These are phyloP conservation scores for Drosophila ambigua DNA, from an alignment of 1,140 invertebrate genomes.

Conservation along the genomic window DNA sequence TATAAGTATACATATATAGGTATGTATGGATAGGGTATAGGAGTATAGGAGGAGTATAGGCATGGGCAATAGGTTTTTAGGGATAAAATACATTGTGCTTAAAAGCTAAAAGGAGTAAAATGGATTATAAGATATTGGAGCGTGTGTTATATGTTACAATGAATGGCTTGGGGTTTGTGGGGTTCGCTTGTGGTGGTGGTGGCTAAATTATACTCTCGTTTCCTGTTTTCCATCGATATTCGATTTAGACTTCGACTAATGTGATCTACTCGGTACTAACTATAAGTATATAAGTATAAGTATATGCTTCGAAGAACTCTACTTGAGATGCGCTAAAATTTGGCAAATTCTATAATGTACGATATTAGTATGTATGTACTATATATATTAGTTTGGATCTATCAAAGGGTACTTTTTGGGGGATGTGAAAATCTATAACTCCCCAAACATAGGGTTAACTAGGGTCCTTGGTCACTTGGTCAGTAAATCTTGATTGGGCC, in stretches of 20 bases:
- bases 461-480: slow-evolving; percentile 72
- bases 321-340: slow-evolving; percentile 67
- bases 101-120: slow-evolving; percentile 40
- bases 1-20: slow-evolving; percentile 22
- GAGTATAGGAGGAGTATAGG: background rate
- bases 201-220: slow-evolving; percentile 34
- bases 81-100: slow-evolving; percentile 57
- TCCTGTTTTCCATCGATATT: slow-evolving; percentile 51
- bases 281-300: background rate
- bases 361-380: slow-evolving; percentile 32
- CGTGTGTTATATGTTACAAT: slow-evolving; percentile 57
- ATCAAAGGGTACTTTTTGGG: slow-evolving; percentile 46
- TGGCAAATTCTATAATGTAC: slow-evolving; percentile 72
- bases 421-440: slow-evolving; percentile 56
- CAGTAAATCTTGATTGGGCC: slow-evolving; percentile 55
- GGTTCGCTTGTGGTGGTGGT: slow-evolving; percentile 14
- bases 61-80: background rate
- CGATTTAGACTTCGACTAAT: slow-evolving; percentile 18
- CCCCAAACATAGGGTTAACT: slow-evolving; percentile 5
- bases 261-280: slow-evolving; percentile 46
- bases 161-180: slow-evolving; percentile 28
- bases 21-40: slow-evolving; percentile 7
- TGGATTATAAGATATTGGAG: slow-evolving; percentile 49
- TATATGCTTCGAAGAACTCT: slow-evolving; percentile 38
- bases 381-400: slow-evolving; percentile 39